Evolutionary conservation across 2,888 invertebrate species (phyloP), one percentile per base, ranked within the genome.

Genomic region (Polylopha cassiicola): DNA sequence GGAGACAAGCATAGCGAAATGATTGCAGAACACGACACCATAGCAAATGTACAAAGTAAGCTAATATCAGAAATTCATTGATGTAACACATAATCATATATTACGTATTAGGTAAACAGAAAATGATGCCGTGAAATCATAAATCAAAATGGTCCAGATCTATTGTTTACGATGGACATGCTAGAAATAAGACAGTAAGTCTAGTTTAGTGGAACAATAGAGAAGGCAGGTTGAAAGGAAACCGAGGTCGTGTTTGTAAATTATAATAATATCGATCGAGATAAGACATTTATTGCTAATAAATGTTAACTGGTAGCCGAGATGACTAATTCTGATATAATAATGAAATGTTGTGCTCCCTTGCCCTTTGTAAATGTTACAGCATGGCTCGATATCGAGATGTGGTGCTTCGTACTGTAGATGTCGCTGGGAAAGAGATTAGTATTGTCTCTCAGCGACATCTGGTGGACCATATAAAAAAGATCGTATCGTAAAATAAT

Each of bases 91-190:
- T 65, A 61, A 75, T n/a, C 52, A 62, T 61, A 62, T 65, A 48
- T 43, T 50, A 48, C 52, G 50, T 55, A 66, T 65, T 61, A 61
- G 63, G 59, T 59, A 65, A 65, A 65, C 55, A 49, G 62, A 75
- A 75, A 55, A 47, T 48, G 50, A 58, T 61, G 53, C 66, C 60
- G 65, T 69, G 66, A 70, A 76, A 77, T 75, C 62, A 51, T 30
- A 61, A 62, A 69, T 64, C 64, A 51, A 51, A 51, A 44, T 53
- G 44, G 58, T 53, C 52, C 55, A 58, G 54, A 60, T 51, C 58
- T 60, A 61, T 60, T 53, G 56, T 20, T 24, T 36, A 20, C 13
- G 34, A 22, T 18, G 24, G 11, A 13, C 13, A 26, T 15, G n/a
- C 4, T 26, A 15, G 17, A n/a, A n/a, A n/a, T n/a, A n/a, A n/a